Conservation (phyloP, 2,888 invertebrate species). For the Cistogaster globosa region DNA sequence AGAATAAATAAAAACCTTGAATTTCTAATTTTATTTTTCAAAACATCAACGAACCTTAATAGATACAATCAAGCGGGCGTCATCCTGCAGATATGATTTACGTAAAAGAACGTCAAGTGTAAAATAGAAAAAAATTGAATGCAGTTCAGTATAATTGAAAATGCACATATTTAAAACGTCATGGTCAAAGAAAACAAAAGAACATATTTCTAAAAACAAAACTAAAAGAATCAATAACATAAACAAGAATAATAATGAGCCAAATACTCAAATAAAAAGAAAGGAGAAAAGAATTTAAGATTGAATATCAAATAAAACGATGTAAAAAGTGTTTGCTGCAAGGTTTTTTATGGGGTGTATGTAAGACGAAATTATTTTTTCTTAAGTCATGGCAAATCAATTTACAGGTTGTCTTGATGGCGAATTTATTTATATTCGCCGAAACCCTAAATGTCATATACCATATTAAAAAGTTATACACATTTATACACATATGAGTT, state of each 20-base stretch:
- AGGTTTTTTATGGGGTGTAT: too few relatives aligned
- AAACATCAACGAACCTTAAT: conserved; percentile 40
- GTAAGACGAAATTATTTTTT: too few relatives aligned
- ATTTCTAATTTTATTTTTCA: conserved; percentile 37
- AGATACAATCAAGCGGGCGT: conserved; percentile 38
- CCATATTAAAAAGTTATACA: too few relatives aligned
- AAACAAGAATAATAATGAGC: conserved; percentile 15
- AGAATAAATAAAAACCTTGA: conserved; percentile 41
- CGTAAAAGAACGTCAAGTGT: conserved; percentile 10
- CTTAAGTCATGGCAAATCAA: too few relatives aligned
- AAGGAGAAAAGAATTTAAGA: background rate
- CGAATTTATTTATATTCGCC: too few relatives aligned
- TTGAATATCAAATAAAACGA: conserved; percentile 22
- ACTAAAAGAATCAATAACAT: conserved; percentile 34
- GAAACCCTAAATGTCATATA: too few relatives aligned
- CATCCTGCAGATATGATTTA: conserved; percentile 38
- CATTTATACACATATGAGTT: too few relatives aligned
- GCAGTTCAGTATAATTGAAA: conserved; percentile 1
- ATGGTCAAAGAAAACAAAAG: conserved; percentile 41
- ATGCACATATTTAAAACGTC: conserved; percentile 20
- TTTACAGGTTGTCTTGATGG: too few relatives aligned
- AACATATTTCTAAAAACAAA: background rate
- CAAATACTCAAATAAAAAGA: background rate
- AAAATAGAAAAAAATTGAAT: conserved; percentile 13
- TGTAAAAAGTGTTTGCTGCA: background rate